These are phyloP conservation scores for Mercenaria mercenaria DNA, from an alignment of 1,140 invertebrate species.

Conservation along the genomic window DNA sequence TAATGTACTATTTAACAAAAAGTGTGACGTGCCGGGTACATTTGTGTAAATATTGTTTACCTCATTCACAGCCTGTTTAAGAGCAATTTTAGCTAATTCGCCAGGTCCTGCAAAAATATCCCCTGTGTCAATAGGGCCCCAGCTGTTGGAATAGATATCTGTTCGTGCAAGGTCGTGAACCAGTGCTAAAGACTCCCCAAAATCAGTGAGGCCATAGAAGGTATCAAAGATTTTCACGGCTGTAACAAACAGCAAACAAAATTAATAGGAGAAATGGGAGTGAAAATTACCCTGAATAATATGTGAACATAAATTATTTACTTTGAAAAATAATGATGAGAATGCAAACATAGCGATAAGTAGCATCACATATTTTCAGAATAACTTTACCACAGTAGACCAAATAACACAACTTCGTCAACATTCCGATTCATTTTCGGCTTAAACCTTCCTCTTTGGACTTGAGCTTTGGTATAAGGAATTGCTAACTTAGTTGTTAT, in stretches of 20 bases:
- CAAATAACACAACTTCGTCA: too few species aligned
- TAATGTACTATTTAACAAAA: too few species aligned
- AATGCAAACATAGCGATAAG: too few species aligned
- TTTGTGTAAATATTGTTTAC: too few species aligned
- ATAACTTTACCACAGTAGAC: too few species aligned
- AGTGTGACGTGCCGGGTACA: too few species aligned
- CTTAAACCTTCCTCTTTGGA: too few species aligned
- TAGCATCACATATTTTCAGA: too few species aligned
- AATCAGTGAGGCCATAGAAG: conserved; percentile 37
- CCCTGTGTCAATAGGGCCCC: conserved; percentile 62
- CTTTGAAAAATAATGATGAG: too few species aligned
- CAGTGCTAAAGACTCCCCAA: conserved; percentile 45
- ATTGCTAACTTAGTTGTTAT: too few species aligned
- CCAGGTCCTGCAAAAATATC: conserved; percentile 43
- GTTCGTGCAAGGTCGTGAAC: conserved; percentile 30
- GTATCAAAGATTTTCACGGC: conserved; percentile 60
- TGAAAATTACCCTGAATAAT: not conserved
- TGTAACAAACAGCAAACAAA: not conserved
- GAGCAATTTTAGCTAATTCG: conserved; percentile 16
- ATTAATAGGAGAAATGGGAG: not conserved
- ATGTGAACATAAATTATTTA: not conserved
- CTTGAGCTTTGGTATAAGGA: too few species aligned
- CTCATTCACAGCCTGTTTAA: conserved; percentile 11
- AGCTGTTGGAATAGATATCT: conserved; percentile 70
- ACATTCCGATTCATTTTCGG: too few species aligned